Evolutionary conservation across 64 coral and sea anemone genomes (phyloP), one percentile per base, ranked within the genome.

Genomic region (Trachythela sp.): DNA sequence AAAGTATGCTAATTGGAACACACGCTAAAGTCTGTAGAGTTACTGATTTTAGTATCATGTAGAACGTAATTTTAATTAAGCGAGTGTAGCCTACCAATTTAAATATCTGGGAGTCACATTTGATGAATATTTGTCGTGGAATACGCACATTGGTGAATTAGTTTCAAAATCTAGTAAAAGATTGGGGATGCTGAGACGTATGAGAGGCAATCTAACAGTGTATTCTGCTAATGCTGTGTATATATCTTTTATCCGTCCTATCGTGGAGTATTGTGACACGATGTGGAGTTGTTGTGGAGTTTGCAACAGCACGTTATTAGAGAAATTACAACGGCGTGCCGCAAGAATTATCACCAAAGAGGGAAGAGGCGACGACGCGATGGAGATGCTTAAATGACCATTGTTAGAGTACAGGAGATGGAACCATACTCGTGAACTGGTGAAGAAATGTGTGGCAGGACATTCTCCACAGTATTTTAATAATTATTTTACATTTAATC

Each of bases 251-350:
- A 92, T 92, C 24, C 7, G 54, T 22, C 85, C 84, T 41, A 77
- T 92, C 1, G 26, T 85, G 48, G 91, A 92, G 39, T 88, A 92
- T 40, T 88, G 91, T 64, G 35, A 92, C 34, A 39, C 72, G 24
- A 86, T 84, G 40, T 92, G 90, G 90, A 68, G 15, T 87, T 87
- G 48, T 87, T 87, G 48, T 37, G 85, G 49, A 54, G 45, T 54
- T 32, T 13, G 8, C 13, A 87, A 59, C 67, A 3, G 29, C 22
- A 88, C 10, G 22, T 22, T 22, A 27, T 39, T 67, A 4, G 54
- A 88, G 39, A 32, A 38, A 68, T 22, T 70, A 22, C 50, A 88
- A 67, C 54, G 54, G 9, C 34, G 32, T 32, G 54, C 86, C 36
- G 86, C 86, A 17, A 67, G 86, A 67, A 88, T 67, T 36, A 26